Evolutionary conservation across 2,888 invertebrate species (phyloP).

Genomic region (Nezara viridula): DNA sequence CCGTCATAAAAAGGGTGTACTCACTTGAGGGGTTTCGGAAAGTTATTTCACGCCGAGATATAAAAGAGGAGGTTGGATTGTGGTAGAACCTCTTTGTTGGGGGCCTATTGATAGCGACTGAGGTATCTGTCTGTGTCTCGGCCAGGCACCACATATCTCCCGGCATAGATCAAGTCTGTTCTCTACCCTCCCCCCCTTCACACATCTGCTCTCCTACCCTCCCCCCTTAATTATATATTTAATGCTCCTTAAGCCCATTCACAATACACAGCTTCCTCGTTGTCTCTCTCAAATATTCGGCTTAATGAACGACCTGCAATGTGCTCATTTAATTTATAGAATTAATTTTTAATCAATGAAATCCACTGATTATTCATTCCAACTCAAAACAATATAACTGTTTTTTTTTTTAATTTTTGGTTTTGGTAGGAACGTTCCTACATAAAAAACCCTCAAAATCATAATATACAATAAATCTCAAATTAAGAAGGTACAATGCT

Average conservation of each 20-base stretch:
- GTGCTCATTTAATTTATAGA: neutral
- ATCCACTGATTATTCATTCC: too few species aligned
- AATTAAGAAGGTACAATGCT: too few species aligned
- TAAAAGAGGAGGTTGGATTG: conserved; percentile 31
- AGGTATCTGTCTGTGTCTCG: conserved; percentile 35
- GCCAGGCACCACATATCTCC: conserved; percentile 29
- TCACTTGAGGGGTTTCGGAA: conserved; percentile 28
- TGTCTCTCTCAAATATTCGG: neutral
- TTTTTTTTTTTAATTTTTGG: too few species aligned
- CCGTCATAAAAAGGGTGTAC: conserved; percentile 42
- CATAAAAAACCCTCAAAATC: too few species aligned
- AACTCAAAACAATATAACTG: too few species aligned
- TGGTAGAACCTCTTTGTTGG: conserved; percentile 16
- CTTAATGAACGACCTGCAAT: neutral
- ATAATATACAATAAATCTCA: too few species aligned
- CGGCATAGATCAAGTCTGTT: neutral
- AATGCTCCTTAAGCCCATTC: neutral
- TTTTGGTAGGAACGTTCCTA: too few species aligned
- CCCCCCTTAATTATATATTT: conserved; percentile 39
- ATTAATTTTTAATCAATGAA: neutral
- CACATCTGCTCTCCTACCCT: neutral
- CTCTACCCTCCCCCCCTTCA: neutral
- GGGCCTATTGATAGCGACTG: conserved; percentile 20
- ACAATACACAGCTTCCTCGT: neutral
- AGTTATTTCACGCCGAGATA: conserved; percentile 9